Evolutionary conservation across 2,797 vertebrate genomes (phyloP).

Genomic region (Phoebastria nigripes): DNA sequence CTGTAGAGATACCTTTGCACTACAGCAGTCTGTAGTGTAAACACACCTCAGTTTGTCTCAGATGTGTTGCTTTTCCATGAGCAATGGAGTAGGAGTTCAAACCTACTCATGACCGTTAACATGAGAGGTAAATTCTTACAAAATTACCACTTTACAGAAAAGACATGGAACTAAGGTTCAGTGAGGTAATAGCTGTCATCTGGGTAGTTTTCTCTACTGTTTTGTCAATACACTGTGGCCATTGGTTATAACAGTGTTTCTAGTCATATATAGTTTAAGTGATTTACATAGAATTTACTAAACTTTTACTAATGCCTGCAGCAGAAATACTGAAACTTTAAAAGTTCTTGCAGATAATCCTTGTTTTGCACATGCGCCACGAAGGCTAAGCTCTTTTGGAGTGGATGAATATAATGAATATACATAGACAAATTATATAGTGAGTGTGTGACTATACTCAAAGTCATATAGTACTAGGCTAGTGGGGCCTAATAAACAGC

Average conservation of each 20-base stretch:
- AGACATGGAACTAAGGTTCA: neutral
- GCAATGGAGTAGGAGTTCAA: neutral
- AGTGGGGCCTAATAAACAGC: neutral
- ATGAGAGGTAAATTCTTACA: neutral
- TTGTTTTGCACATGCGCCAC: neutral
- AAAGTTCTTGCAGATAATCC: neutral
- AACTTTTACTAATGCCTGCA: neutral
- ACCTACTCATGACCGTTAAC: neutral
- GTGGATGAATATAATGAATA: neutral
- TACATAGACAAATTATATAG: neutral
- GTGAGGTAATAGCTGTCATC: neutral
- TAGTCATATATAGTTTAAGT: neutral
- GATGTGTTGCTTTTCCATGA: neutral
- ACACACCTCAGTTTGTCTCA: neutral
- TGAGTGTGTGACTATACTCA: neutral
- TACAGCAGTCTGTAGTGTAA: neutral
- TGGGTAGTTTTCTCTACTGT: neutral
- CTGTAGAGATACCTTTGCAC: neutral
- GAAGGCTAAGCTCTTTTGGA: neutral
- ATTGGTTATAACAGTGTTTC: neutral
- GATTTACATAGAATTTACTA: neutral
- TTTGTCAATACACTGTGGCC: neutral
- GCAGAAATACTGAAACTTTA: neutral
- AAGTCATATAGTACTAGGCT: neutral
- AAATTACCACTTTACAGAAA: neutral